These are phyloP conservation scores for Epistrophella euchroma DNA, from an alignment of 2,888 invertebrate genomes.

Conservation along the genomic window DNA sequence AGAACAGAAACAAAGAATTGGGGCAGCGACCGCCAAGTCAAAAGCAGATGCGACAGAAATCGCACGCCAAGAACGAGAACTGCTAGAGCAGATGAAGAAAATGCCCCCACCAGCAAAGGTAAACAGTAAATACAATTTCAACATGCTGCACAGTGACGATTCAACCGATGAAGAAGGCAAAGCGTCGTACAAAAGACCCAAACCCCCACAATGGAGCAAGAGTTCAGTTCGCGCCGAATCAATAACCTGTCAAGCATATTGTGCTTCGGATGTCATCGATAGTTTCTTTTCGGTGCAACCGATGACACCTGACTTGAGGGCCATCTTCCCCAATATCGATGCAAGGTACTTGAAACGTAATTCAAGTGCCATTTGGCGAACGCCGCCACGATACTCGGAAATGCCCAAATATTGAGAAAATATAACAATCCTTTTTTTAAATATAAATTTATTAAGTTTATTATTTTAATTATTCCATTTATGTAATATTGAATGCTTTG, in stretches of 20 bases:
- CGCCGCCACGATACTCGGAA: constrained; percentile 87
- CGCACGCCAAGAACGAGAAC: constrained; percentile 80
- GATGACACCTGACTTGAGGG: constrained; percentile 87
- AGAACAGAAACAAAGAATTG: constrained; percentile 63
- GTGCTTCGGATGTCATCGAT: constrained; percentile 84
- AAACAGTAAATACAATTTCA: constrained; percentile 81
- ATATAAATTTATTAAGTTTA: constrained; percentile 70
- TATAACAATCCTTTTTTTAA: constrained; percentile 2
- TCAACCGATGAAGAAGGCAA: constrained; percentile 84
- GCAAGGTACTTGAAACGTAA: constrained; percentile 87
- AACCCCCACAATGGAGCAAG: constrained; percentile 84
- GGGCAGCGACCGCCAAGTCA: constrained; percentile 72
- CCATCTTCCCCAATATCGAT: constrained; percentile 89
- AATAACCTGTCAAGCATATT: constrained; percentile 84
- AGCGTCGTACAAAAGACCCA: constrained; percentile 79
- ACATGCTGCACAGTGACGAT: constrained; percentile 83
- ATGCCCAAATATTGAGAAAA: constrained; percentile 83
- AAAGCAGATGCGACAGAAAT: constrained; percentile 77
- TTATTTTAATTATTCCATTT: constrained; percentile 35
- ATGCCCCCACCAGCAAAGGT: constrained; percentile 79
- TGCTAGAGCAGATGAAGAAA: constrained; percentile 79
- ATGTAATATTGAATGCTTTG: constrained; percentile 45
- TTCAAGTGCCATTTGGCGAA: constrained; percentile 90
- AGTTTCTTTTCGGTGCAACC: constrained; percentile 87
- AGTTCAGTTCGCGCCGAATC: constrained; percentile 84